Base-by-base conservation (phyloP, 92 coral and sea anemone genomes). In the Paramuricea clavata region DNA sequence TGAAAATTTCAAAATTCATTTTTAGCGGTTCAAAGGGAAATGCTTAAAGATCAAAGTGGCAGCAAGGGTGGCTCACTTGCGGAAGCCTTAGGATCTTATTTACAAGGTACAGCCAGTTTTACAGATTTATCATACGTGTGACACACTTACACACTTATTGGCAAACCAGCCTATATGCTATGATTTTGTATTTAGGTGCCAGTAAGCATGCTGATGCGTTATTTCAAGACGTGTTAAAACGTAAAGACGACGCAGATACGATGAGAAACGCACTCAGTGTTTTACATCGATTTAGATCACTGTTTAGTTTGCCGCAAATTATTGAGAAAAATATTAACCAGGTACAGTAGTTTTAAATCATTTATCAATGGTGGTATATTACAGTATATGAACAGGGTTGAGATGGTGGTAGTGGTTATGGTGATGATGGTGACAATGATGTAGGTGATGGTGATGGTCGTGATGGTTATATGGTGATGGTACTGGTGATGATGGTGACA, bases 161-260 rank as follows among this genome's bases (percentile, higher is more conserved):
- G n/a, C n/a, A n/a, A n/a, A n/a, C n/a, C n/a, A n/a, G n/a, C n/a
- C n/a, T n/a, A n/a, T n/a, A n/a, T n/a, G n/a, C n/a, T n/a, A n/a
- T n/a, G n/a, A 54, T 21, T 19, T 54, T 54, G 27, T 54, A 3
- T 50, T n/a, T 75, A 96, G 99, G 99, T 78, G 99, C 99, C 13
- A 94, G 99, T 68, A 96, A 94, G 82, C 95, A 93, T 83, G 98
- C 99, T 0, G 99, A 97, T 82, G 99, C 98, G 6, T 84, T 97
- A 88, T 97, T 97, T 69, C 99, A 94, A 87, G 99, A 97, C 84
- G 99, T 97, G 27, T 81, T 97, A 35, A 91, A 90, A 50, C 93
- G 99, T 19, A 97, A 97, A 85, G 99, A 97, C 73, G 99, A 97
- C 73, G 99, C 99, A 19, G 99, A 97, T 86, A 89, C 97, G 57